Conservation (phyloP, 2,888 invertebrate genomes). For the Clistopyga incitator region DNA sequence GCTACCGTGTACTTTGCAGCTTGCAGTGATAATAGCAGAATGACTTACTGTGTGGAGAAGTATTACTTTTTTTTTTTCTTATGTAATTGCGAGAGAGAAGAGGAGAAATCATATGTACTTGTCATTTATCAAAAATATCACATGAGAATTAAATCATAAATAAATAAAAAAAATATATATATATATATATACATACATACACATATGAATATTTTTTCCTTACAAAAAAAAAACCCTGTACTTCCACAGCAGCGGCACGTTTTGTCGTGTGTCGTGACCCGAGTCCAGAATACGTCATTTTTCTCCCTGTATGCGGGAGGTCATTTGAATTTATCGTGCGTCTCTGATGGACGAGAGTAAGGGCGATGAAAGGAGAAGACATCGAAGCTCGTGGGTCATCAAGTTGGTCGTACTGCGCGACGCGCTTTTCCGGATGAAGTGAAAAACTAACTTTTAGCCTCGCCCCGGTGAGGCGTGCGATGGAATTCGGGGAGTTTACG, state of each 20-base stretch:
- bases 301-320: background rate
- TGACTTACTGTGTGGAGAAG: slow-evolving; percentile 69
- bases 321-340: slow-evolving; percentile 36
- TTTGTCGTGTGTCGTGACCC: slow-evolving; percentile 17
- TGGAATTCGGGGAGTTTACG: slow-evolving; percentile 72
- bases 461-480: slow-evolving; percentile 64
- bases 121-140: slow-evolving; percentile 65
- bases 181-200: slow-evolving; percentile 24
- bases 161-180: too few relatives aligned
- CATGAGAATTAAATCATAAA: slow-evolving; percentile 63
- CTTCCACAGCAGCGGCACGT: slow-evolving; percentile 8
- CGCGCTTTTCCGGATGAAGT: slow-evolving; percentile 59
- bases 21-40: slow-evolving; percentile 73
- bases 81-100: slow-evolving; percentile 56
- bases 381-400: slow-evolving; percentile 62
- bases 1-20: slow-evolving; percentile 54
- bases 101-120: slow-evolving; percentile 68
- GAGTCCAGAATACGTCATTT: slow-evolving; percentile 14
- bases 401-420: slow-evolving; percentile 67
- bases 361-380: slow-evolving; percentile 24
- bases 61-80: slow-evolving; percentile 73
- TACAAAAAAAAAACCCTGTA: background rate
- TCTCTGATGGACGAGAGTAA: background rate
- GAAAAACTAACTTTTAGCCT: slow-evolving; percentile 71
- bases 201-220: background rate